Evolutionary conservation across 2,113 vertebrate genomes (phyloP).

Genomic region (Numida meleagris): DNA sequence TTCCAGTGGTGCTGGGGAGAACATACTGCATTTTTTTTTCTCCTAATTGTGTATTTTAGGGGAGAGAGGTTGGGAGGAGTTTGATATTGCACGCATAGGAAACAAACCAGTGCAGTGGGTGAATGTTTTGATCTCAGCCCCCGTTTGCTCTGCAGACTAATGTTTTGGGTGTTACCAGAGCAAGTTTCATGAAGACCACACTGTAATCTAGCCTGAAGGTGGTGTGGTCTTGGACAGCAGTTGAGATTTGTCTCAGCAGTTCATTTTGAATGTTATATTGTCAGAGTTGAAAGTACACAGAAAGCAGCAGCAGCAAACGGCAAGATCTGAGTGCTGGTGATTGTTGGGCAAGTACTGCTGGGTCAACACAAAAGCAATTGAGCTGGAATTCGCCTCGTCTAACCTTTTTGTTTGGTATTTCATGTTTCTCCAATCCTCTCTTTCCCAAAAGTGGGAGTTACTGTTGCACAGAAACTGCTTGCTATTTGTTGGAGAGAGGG

Average conservation of each 20-base stretch:
- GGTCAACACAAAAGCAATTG: background rate
- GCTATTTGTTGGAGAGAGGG: constrained; percentile 18
- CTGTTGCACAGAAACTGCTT: background rate
- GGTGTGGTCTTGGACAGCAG: background rate
- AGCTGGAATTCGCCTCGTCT: constrained; percentile 30
- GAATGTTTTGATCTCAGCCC: background rate
- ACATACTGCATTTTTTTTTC: background rate
- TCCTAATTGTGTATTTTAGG: background rate
- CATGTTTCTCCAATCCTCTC: background rate
- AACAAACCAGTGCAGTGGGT: background rate
- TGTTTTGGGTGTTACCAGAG: background rate
- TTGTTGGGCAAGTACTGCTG: background rate
- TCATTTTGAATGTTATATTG: background rate
- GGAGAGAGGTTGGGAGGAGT: background rate
- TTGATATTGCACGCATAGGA: background rate
- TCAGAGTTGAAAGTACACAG: background rate
- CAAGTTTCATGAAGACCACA: background rate
- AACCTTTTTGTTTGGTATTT: background rate
- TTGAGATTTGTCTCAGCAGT: background rate
- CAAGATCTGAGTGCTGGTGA: background rate
- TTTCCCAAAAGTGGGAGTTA: background rate
- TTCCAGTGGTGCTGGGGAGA: background rate
- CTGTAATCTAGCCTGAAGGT: background rate
- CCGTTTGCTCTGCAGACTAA: background rate
- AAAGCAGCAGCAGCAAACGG: background rate